Base-by-base conservation (phyloP, 2,113 vertebrate species). In the Andinoacara biseriatus region DNA sequence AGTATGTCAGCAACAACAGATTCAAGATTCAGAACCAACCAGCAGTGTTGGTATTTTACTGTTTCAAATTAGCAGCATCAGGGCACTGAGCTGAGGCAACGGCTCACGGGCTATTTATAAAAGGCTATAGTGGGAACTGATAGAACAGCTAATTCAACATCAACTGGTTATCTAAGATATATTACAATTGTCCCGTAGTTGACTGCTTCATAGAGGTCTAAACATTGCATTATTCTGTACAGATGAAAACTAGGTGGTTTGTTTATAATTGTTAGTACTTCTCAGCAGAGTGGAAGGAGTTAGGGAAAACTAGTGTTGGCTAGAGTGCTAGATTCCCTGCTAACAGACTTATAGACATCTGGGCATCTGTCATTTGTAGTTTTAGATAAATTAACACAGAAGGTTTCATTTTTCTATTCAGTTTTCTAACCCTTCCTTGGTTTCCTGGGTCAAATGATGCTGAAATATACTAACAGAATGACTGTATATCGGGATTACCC, bases 141-240 rank as follows among this genome's bases (percentile, higher is more conserved):
- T 69, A 7, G 18, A 0, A 69, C 43, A 69, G 43, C 40, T 24
- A 26, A 3, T 67, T 67, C 0, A 67, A 0, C 0, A 3, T 29
- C 8, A 18, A 26, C 63, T 67, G 63, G 0, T 15, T 10, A 46
- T 40, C 22, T 18, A 8, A 26, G 11, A 46, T 63, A 63, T 6
- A 40, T 26, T 46, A 67, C 15, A 26, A 8, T 43, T 49, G 14
- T 69, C 24, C 1, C 24, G 29, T 49, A 69, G 40, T 20, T 18
- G 22, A 54, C 49, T 14, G 40, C 40, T 13, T 14, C 4, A 14
- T 43, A 11, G 13, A 43, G 40, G 40, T 43, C 40, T 17, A 18
- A 18, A 5, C 49, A 7, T 52, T 20, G 49, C 17, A 2, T 7
- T 67, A 2, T 46, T 49, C 10, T 9, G 22, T 67, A 29, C 22